Base-by-base conservation (phyloP, 2,113 vertebrate species). In the Pelobates fuscus region DNA sequence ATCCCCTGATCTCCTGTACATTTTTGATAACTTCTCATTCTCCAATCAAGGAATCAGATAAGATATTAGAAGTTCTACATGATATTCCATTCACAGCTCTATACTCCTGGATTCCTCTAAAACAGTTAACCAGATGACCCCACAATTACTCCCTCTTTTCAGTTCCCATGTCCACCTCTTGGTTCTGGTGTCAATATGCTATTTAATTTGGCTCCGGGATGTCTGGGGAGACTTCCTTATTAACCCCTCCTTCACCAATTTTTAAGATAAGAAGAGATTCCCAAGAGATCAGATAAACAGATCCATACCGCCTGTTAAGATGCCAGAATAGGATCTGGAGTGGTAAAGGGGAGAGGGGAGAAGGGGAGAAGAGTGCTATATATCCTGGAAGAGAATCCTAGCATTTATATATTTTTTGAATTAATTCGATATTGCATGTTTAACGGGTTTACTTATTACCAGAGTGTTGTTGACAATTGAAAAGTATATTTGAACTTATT, bases 131-230 rank as follows among this genome's bases (percentile, higher is more conserved):
- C 55, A 77, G 37, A 60, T 77, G 73, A 77, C 73, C 65, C 57
- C 65, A 67, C 43, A 68, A 61, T 60, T 49, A 60, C 27, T 66
- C 41, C 52, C 44, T 20, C 26, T 37, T 64, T 66, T 23, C 32
- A 59, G 71, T 43, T 57, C 64, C 55, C 24, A 25, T 64, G 63
- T 60, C 55, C 49, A 65, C 46, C 61, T 74, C 27, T 55, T 63
- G 66, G 71, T 41, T 74, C 74, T 82, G 77, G 81, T 82, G 80
- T 79, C 84, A 85, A 83, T 43, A 80, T 82, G 85, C 85, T 89
- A 85, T 89, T 88, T 87, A 84, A 86, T 87, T 84, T 85, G 89
- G 89, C 88, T 91, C 89, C 88, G 32, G 82, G 78, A 84, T 85
- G 88, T 90, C 89, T 88, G 84, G 81, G 3, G 20, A 81, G 82